phyloP scores from a whole-genome alignment of 2,888 invertebrate genomes.

The Trichopria drosophilae region DNA sequence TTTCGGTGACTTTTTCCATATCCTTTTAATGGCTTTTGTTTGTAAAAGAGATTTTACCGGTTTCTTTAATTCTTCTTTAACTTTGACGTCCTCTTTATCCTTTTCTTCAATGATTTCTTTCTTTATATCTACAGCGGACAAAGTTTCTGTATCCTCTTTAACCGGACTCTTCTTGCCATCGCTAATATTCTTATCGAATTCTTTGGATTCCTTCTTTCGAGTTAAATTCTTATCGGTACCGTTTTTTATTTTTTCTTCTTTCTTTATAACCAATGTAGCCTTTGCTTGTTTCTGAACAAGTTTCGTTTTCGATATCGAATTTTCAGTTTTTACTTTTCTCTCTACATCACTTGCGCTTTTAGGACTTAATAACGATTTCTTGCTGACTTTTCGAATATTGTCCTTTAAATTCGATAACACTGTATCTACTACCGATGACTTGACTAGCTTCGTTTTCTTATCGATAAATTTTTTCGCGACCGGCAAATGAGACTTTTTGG shows the following conservation, averaged over 20 bases:
- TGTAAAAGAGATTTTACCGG: slow-evolving; percentile 36
- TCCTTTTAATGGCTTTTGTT: slow-evolving; percentile 40
- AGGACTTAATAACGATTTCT: slow-evolving; percentile 38
- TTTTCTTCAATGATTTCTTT: slow-evolving; percentile 49
- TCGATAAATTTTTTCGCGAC: slow-evolving; percentile 51
- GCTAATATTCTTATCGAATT: slow-evolving; percentile 39
- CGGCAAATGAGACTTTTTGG: slow-evolving; percentile 47
- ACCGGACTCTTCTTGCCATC: slow-evolving; percentile 38
- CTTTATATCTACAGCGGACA: slow-evolving; percentile 42
- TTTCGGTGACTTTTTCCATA: slow-evolving; percentile 40
- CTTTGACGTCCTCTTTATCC: slow-evolving; percentile 36
- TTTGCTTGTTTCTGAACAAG: slow-evolving; percentile 47
- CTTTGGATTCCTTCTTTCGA: slow-evolving; percentile 48
- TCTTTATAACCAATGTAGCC: slow-evolving; percentile 42
- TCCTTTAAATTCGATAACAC: too few relatives aligned
- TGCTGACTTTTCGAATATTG: too few relatives aligned
- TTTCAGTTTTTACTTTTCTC: slow-evolving; percentile 51
- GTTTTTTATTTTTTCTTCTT: slow-evolving; percentile 48
- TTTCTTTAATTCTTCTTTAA: slow-evolving; percentile 43
- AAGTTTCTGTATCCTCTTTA: slow-evolving; percentile 31
- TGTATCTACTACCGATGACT: slow-evolving; percentile 41
- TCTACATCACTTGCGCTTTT: slow-evolving; percentile 44
- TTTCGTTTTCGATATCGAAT: slow-evolving; percentile 50
- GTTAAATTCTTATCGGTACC: slow-evolving; percentile 45
- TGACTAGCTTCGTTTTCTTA: slow-evolving; percentile 54